Base-by-base conservation (phyloP, 2,113 vertebrate genomes). In the Turdus rufiventris region DNA sequence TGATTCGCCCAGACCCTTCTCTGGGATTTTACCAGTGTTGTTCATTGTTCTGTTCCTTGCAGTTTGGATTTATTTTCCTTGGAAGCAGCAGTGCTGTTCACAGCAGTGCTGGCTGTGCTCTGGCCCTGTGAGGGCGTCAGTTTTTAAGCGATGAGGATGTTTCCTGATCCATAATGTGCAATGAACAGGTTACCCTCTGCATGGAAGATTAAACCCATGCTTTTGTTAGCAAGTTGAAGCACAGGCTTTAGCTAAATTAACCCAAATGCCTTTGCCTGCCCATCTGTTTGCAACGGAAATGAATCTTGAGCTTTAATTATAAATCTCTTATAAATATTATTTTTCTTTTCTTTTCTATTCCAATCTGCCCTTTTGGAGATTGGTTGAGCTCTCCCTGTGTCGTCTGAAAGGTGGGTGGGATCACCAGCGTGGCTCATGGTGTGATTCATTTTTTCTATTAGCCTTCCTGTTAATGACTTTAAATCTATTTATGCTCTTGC, bases 211-310 rank as follows among this genome's bases (percentile, higher is more conserved):
- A 93, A 93, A 75, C 48, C 5, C 6, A 10, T 86, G 91, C 80
- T 92, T 93, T 91, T 94, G 94, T 93, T 84, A 93, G 80, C 65
- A 86, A 71, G 91, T 84, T 71, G 94, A 74, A 93, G 83, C 91
- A 70, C 82, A 77, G 65, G 83, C 79, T 96, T 96, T 94, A 89
- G 80, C 94, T 92, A 72, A 85, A 88, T 93, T 94, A 93, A 85
- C 76, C 84, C 85, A 23, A 87, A 87, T 92, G 83, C 85, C 48
- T 86, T 88, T 93, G 82, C 78, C 48, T 67, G 67, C 45, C 94
- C 89, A 97, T 94, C 84, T 96, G 85, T 93, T 91, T 92, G 78
- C 91, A 96, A 66, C 34, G 20, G 38, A 92, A 91, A 91, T 75
- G 54, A 94, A 85, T 90, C 65, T 85, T 96, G 51, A 51, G 75